Evolutionary conservation across 2,113 vertebrate genomes (phyloP), one percentile per base, ranked within the genome.

Genomic region (Tautogolabrus adspersus): DNA sequence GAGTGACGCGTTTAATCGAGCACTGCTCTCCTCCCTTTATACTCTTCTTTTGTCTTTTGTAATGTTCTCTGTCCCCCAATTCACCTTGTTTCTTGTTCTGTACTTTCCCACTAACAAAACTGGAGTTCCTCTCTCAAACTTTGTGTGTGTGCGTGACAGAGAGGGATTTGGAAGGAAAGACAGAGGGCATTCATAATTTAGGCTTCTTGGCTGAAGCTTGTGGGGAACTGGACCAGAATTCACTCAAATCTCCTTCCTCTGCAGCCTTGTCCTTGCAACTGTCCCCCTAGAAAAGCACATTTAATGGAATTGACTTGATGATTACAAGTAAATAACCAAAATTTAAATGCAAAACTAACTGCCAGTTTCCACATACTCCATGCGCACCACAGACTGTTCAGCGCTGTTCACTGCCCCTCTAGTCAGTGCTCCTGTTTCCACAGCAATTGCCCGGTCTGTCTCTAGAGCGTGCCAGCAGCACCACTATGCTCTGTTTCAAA

Each of bases 121-220:
- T 56, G 34, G 61, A 86, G 22, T 46, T 64, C 23, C 18, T 68
- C 51, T 63, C 44, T 66, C 8, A 42, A 59, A 72, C 54, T 75
- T n/a, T 21, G 70, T 47, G 70, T 47, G 59, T 71, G 67, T 52
- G 18, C 34, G 52, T 80, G 72, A 21, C 18, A 65, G 40, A 70
- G 49, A 44, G 65, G 37, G 68, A 51, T 47, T 55, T 30, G 40
- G 67, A 54, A 47, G 34, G 30, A 46, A 47, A 71, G 52, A 83
- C 87, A 70, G 76, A 72, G 62, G 66, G 0, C 75, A 87, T 88
- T 44, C 68, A 90, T 81, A 38, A 92, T 90, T 91, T 80, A 91
- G 67, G 26, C 60, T 68, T 47, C 65, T 10, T 2, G 72, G 76
- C 52, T 86, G 60, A 16, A 72, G 68, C 65, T 73, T 70, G 61